Base-by-base conservation (phyloP, 1,140 invertebrate species). In the Vollenhovia emeryi region DNA sequence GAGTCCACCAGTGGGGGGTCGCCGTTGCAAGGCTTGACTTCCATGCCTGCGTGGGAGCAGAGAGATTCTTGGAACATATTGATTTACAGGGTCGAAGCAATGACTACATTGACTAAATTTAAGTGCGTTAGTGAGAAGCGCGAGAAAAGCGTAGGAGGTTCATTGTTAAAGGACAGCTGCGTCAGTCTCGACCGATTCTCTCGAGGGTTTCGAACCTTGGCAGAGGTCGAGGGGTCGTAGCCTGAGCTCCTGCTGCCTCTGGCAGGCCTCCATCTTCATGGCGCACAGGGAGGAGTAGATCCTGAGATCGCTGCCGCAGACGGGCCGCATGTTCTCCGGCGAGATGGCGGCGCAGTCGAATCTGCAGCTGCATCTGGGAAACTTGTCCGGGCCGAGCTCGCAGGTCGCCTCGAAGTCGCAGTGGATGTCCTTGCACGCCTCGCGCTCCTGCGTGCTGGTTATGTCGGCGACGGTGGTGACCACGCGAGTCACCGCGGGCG, bases 181-280 rank as follows among this genome's bases (percentile, higher is more conserved):
- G 27, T 36, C 24, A 27, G 27, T 62, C 18, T 24, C 9, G 13
- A 71, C 21, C 27, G 18, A n/a, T 21, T 69, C 50, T 13, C 9
- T 36, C n/a, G 33, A 24, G 36, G 6, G 8, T 64, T 69, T 7
- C 92, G 73, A 94, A 97, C 97, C 97, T 98, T 98, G 96, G 93
- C 98, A 98, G 60, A 98, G 95, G 91, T 98, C 97, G 87, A 98
- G 94, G 0, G 97, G 97, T 86, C 97, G 95, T 60, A 97, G 95
- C 86, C 97, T 95, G 30, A 99, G 96, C 90, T 98, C 97, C 78
- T 97, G 96, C 93, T 98, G 97, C 85, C 97, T 96, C 86, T 97
- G 96, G 94, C 98, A 99, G 7, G 97, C 97, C 89, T 98, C 97
- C 95, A 97, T 97, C 91, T 97, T 97, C 97, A 99, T 98, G 21